Evolutionary conservation across 2,888 invertebrate species (phyloP), one percentile per base, ranked within the genome.

Genomic region (Nymphalis c-album): DNA sequence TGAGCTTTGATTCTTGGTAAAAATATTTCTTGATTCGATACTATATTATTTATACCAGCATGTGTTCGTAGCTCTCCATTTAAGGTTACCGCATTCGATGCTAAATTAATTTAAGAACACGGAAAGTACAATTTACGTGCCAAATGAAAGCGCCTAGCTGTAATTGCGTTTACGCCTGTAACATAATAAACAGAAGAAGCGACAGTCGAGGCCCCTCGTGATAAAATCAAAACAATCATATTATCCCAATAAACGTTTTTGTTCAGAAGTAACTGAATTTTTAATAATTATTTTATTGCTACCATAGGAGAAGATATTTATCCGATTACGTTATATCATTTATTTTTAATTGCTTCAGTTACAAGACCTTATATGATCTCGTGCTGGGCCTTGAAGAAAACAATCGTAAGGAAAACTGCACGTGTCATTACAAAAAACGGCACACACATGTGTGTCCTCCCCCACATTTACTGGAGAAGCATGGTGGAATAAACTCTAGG

Each of bases 161-260:
- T 76, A 76, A 78, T 75, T 74, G 69, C 71, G 73, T 78, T 78
- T 76, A 69, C 75, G 73, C 74, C 71, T 73, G 67, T 77, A 77
- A 78, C 68, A 61, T 68, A 75, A 77, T 77, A 74, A 75, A 71
- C 70, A 64, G 71, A 71, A 71, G 72, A 71, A 71, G 72, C 72
- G 71, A 64, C 73, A 60, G 59, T 57, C 57, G 35, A 17, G 35
- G 63, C 62, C 68, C 59, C 70, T 68, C 64, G 69, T 73, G 74
- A 75, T 71, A 74, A 66, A 77, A 76, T 75, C 74, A 74, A 73
- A 77, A 75, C 75, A 77, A 75, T 75, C 74, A 71, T 68, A 72
- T 77, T 77, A 76, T 48, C 59, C 47, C 18, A 31, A 26, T 66
- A 35, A 63, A 62, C 22, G 47, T 22, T 57, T 57, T 35, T 40